These are phyloP conservation scores for Python bivittatus DNA, from an alignment of 2,113 vertebrate species.

Conservation along the genomic window DNA sequence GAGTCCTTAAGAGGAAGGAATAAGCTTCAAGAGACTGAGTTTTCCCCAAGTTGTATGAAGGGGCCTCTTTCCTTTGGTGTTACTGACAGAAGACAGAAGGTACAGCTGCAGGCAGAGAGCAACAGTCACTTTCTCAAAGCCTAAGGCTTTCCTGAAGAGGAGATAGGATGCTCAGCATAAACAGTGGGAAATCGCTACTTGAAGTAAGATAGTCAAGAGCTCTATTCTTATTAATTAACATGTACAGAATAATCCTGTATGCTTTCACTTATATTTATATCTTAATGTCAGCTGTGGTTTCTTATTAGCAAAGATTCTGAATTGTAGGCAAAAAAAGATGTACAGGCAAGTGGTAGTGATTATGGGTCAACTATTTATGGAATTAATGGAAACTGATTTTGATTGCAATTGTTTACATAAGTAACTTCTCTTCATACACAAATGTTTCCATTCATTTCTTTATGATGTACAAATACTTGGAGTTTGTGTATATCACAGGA, in stretches of 20 bases:
- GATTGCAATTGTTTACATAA: slow-evolving; percentile 39
- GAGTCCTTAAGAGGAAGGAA: slow-evolving; percentile 32
- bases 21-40: slow-evolving; percentile 36
- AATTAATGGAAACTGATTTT: slow-evolving; percentile 32
- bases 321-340: slow-evolving; percentile 19
- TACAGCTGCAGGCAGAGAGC: neutral
- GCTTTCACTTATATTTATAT: slow-evolving; percentile 24
- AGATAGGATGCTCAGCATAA: neutral
- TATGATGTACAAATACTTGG: neutral
- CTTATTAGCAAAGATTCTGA: slow-evolving; percentile 32
- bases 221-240: slow-evolving; percentile 24
- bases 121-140: neutral
- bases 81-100: slow-evolving; percentile 18
- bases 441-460: neutral
- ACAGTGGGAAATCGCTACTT: slow-evolving; percentile 7
- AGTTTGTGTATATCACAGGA: neutral
- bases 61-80: slow-evolving; percentile 32
- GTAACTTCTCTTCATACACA: neutral
- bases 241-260: neutral
- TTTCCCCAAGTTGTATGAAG: slow-evolving; percentile 37
- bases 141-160: slow-evolving; percentile 21
- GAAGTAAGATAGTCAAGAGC: neutral
- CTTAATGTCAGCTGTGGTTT: slow-evolving; percentile 30
- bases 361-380: slow-evolving; percentile 21
- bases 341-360: slow-evolving; percentile 7